Base-by-base conservation (phyloP, 2,888 invertebrate genomes). In the Acanthococcus lagerstroemiae region DNA sequence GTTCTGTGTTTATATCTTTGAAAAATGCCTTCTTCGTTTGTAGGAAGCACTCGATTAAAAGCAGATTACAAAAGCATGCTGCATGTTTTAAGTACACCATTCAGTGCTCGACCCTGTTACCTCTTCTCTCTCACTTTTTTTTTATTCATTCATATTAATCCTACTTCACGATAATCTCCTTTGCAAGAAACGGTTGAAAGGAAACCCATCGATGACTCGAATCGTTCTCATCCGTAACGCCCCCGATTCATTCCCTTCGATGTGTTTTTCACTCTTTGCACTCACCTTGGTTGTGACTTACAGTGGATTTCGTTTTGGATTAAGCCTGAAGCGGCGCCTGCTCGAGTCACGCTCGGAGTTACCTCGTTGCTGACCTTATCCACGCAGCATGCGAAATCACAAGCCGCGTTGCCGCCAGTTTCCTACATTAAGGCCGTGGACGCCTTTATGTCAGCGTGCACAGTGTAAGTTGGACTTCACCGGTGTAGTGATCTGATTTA, bases 281-380 rank as follows among this genome's bases (percentile, higher is more conserved):
- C n/a, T n/a, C n/a, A n/a, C n/a, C n/a, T n/a, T 57, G 55, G 27
- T 60, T 60, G 67, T 65, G 65, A 70, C 65, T 77, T 76, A 26
- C 77, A 90, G 83, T 93, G 93, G 93, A 89, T 93, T 4, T 92
- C 92, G 0, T 94, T 94, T 78, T 94, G 93, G 93, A 92, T 94
- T 72, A 92, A 92, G 75, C 92, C 92, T 0, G 94, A 94, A 77
- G 93, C 93, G 0, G 92, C 92, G 4, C 94, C 94, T 0, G 94
- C 94, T 21, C 81, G 94, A 4, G 94, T 94, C 25, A 94, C 95
- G 0, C 80, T 94, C 0, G 94, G 95, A 19, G 93, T 94, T 67
- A 93, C 93, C 68, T 92, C 92, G 27, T 78, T 93, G 46, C 82
- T 93, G 58, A 93, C 93, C 2, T 79, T 93, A 2, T 91, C 91